Conservation (phyloP, 2,113 vertebrate species). For the Cisticola juncidis region DNA sequence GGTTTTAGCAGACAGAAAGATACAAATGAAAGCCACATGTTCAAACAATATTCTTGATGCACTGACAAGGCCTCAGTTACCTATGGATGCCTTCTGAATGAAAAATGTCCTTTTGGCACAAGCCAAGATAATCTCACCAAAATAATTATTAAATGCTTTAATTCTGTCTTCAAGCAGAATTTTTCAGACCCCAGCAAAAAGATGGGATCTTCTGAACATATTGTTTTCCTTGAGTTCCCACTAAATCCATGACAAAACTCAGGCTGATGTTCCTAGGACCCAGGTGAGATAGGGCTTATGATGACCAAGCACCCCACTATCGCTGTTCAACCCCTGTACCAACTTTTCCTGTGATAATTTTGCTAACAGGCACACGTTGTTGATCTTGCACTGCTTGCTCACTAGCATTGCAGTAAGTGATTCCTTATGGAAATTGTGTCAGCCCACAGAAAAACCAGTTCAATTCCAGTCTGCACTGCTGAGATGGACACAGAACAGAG, state of each 20-base stretch:
- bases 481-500: neutral
- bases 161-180: neutral
- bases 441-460: conserved; percentile 50
- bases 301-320: neutral
- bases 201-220: neutral
- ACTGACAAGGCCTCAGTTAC: neutral
- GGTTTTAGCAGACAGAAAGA: neutral
- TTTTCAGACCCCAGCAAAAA: neutral
- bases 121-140: neutral
- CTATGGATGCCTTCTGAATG: neutral
- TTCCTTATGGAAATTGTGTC: neutral
- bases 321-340: neutral
- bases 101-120: neutral
- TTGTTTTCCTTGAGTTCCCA: neutral
- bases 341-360: neutral
- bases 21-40: neutral
- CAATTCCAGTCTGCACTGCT: neutral
- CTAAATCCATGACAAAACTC: neutral
- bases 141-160: neutral
- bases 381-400: neutral
- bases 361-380: neutral
- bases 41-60: neutral
- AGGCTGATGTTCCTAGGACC: neutral
- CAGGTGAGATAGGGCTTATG: neutral
- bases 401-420: neutral